Evolutionary conservation across 2,888 invertebrate genomes (phyloP).

Genomic region (Drosophila robusta): DNA sequence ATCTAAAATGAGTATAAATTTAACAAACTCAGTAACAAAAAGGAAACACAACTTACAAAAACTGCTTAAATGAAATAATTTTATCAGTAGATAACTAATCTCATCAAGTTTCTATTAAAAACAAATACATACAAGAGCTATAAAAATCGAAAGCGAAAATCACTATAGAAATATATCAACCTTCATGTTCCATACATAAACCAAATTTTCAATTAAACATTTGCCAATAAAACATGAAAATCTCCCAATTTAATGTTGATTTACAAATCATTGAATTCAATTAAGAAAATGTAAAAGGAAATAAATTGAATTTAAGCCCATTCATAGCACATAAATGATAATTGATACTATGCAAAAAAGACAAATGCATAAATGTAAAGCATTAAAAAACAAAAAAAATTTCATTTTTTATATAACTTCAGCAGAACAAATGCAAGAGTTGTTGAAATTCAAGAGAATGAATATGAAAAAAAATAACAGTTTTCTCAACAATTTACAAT

Average conservation of each 20-base stretch:
- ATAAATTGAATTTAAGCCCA: neutral
- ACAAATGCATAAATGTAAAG: too few species aligned
- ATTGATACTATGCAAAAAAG: neutral
- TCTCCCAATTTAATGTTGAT: neutral
- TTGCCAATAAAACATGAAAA: neutral
- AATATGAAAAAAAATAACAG: constrained; percentile 6
- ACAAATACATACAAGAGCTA: too few species aligned
- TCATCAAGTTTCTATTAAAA: too few species aligned
- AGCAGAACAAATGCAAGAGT: neutral
- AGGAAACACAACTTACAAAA: too few species aligned
- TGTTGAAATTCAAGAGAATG: constrained; percentile 7
- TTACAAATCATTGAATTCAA: neutral
- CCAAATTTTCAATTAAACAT: neutral
- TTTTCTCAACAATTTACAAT: constrained; percentile 71
- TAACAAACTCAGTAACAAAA: too few species aligned
- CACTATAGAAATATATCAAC: too few species aligned
- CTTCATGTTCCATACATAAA: too few species aligned
- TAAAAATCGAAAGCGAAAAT: too few species aligned
- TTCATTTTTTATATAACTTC: neutral
- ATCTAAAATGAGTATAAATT: too few species aligned
- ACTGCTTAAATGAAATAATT: too few species aligned
- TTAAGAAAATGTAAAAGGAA: neutral
- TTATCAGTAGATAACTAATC: too few species aligned
- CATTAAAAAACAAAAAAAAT: neutral
- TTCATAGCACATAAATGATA: constrained; percentile 4